Percentiles rank a stretch among this genome's conserved stretches.
Conservation (phyloP, 2,797 vertebrate genomes). For the Gymnoscopelus braueri region DNA sequence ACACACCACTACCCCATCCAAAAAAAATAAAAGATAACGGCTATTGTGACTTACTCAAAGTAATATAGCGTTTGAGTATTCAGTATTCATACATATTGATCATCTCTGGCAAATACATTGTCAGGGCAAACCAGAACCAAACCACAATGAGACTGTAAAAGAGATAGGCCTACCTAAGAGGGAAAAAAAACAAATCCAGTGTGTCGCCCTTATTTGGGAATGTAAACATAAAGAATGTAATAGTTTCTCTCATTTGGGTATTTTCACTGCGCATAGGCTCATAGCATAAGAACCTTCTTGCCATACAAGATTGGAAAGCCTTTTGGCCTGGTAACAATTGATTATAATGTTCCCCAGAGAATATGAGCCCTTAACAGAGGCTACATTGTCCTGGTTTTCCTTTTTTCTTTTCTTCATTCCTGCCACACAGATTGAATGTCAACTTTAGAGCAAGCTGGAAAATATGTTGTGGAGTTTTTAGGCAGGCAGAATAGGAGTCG, state of each 20-base stretch:
- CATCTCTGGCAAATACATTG: constrained; percentile 52
- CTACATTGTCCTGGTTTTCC: constrained; percentile 75
- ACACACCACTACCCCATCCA: too few species aligned
- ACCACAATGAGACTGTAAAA: constrained; percentile 38
- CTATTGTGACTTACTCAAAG: too few species aligned
- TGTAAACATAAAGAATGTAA: constrained; percentile 81
- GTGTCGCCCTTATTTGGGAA: constrained; percentile 79
- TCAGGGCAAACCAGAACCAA: constrained; percentile 42
- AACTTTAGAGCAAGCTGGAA: constrained; percentile 75
- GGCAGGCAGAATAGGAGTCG: constrained; percentile 48
- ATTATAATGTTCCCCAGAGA: constrained; percentile 77
- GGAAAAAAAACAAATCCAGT: constrained; percentile 76
- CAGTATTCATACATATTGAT: constrained; percentile 18
- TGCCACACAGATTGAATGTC: constrained; percentile 77
- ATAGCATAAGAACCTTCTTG: constrained; percentile 47
- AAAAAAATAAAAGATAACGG: too few species aligned
- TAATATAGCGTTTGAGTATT: too few species aligned
- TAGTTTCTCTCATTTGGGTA: constrained; percentile 53
- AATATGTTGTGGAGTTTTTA: constrained; percentile 69
- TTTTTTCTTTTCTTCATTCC: constrained; percentile 31
- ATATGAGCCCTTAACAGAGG: constrained; percentile 77
- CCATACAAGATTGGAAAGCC: constrained; percentile 57
- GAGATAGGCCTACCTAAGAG: constrained; percentile 57
- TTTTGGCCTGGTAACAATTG: constrained; percentile 78
- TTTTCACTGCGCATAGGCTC: constrained; percentile 50